Evolutionary conservation across 2,797 vertebrate species (phyloP).

Genomic region (Sebastes taczanowskii): DNA sequence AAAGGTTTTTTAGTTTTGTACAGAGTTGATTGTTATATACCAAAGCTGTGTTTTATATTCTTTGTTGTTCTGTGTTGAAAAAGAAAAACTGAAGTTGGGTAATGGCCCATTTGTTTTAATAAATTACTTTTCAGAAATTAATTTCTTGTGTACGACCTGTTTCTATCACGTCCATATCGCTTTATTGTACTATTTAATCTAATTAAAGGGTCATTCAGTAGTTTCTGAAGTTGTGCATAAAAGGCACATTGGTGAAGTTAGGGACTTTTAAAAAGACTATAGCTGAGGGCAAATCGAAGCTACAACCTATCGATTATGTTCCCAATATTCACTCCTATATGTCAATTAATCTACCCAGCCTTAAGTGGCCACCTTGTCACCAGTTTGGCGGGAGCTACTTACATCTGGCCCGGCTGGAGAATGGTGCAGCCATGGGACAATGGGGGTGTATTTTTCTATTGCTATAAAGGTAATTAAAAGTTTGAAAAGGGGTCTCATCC

Average conservation of each 20-base stretch:
- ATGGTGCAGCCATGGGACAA: constrained; percentile 55
- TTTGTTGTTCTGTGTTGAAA: constrained; percentile 83
- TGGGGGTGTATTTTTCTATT: constrained; percentile 82
- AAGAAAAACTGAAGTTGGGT: constrained; percentile 66
- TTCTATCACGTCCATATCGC: not conserved
- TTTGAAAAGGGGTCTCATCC: constrained; percentile 90
- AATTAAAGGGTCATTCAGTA: not conserved
- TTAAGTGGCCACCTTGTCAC: constrained; percentile 40
- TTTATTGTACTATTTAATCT: not conserved
- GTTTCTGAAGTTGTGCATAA: not conserved
- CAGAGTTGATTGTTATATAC: constrained; percentile 87
- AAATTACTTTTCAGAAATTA: constrained; percentile 70
- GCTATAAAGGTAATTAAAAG: constrained; percentile 89
- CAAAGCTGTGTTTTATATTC: constrained; percentile 89
- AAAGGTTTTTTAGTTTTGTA: constrained; percentile 91
- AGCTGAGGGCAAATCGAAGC: not conserved
- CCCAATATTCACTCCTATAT: not conserved
- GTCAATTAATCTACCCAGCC: constrained; percentile 9
- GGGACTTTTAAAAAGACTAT: not conserved
- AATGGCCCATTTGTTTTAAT: constrained; percentile 69
- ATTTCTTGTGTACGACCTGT: constrained; percentile 27
- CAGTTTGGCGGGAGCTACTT: constrained; percentile 69
- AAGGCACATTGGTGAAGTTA: not conserved
- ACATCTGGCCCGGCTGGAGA: constrained; percentile 53
- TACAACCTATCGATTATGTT: not conserved